These are phyloP conservation scores for Onychostruthus taczanowskii DNA, from an alignment of 2,113 vertebrate species.

Conservation along the genomic window DNA sequence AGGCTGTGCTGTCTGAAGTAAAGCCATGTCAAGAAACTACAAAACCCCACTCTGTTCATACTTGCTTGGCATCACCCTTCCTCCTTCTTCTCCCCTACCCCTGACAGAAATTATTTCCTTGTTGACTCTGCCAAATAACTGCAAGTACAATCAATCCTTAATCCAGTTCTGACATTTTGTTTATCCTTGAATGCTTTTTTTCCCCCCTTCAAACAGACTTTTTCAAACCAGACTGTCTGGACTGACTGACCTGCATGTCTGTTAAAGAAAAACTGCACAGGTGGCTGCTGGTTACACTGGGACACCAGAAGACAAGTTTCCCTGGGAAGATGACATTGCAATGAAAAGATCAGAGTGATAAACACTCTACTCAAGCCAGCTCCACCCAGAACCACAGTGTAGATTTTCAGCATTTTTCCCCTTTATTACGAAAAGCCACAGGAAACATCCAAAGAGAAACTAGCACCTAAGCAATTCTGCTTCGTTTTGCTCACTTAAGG, in stretches of 20 bases:
- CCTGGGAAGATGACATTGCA: neutral
- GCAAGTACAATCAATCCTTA: neutral
- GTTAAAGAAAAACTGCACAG: neutral
- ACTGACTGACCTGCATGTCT: neutral
- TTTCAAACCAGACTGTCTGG: neutral
- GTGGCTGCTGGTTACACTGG: neutral
- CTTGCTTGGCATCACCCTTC: constrained; percentile 7
- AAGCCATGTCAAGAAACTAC: constrained; percentile 27
- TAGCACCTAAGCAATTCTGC: neutral
- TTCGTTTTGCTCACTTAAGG: neutral
- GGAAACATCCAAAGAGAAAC: neutral
- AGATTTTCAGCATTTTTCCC: neutral
- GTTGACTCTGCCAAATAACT: constrained; percentile 6
- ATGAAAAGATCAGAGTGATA: neutral
- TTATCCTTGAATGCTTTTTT: neutral
- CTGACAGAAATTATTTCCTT: neutral
- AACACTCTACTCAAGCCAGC: neutral
- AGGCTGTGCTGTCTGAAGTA: neutral
- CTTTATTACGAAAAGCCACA: neutral
- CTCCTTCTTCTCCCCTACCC: neutral
- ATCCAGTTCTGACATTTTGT: neutral
- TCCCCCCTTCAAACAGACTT: neutral
- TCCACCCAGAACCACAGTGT: neutral
- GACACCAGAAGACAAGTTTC: neutral
- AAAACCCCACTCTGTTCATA: neutral